These are phyloP conservation scores for Pocillopora grandis DNA, from an alignment of 92 coral and sea anemone species.

Conservation along the genomic window DNA sequence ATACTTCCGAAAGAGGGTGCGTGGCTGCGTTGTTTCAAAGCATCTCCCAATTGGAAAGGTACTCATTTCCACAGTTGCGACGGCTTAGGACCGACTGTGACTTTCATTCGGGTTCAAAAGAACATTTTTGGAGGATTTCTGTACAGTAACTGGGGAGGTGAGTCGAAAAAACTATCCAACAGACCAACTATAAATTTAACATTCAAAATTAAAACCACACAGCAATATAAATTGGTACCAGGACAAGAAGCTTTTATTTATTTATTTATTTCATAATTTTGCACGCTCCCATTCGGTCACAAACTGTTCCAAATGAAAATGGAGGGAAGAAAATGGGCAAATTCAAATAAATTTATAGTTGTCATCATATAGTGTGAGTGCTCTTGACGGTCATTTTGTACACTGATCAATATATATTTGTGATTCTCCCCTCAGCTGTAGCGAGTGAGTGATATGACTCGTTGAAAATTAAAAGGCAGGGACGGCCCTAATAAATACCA, in stretches of 20 bases:
- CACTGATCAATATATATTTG: too few species aligned
- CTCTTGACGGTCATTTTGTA: too few species aligned
- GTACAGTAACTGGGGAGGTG: slow-evolving; percentile 29
- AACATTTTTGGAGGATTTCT: slow-evolving; percentile 30
- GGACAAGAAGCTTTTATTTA: too few species aligned
- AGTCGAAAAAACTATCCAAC: neutral
- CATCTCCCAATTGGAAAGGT: neutral
- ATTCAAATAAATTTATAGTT: too few species aligned
- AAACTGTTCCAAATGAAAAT: too few species aligned
- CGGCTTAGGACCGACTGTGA: slow-evolving; percentile 25
- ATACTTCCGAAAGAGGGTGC: slow-evolving; percentile 16
- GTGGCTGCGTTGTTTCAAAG: slow-evolving; percentile 3
- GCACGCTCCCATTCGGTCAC: too few species aligned
- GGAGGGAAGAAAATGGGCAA: too few species aligned
- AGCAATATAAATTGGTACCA: neutral
- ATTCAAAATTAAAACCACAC: neutral
- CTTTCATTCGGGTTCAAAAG: slow-evolving; percentile 1
- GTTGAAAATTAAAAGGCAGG: neutral
- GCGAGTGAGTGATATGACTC: too few species aligned
- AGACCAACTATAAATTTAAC: too few species aligned
- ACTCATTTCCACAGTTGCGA: neutral
- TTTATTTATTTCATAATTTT: too few species aligned
- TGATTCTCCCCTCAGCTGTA: too few species aligned
- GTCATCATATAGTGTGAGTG: too few species aligned
- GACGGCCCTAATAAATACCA: neutral